These are phyloP conservation scores for Ptychodera flava DNA, from an alignment of 35 echinoderm and acorn worm species.

Conservation along the genomic window DNA sequence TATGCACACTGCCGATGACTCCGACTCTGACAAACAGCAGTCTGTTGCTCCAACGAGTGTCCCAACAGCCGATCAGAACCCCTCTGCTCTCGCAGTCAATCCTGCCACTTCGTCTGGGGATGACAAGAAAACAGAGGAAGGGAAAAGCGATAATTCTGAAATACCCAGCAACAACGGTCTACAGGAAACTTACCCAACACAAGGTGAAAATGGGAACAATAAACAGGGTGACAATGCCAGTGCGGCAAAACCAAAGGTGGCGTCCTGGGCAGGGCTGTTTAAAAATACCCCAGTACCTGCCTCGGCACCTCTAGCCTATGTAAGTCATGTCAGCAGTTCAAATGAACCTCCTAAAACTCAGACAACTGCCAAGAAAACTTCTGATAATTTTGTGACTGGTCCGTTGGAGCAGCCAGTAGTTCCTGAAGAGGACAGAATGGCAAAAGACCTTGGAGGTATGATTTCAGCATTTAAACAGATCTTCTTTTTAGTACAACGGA, in stretches of 20 bases:
- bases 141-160: no score
- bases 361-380: neutral
- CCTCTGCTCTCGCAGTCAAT: neutral
- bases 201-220: neutral
- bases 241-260: neutral
- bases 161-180: no score
- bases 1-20: neutral
- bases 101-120: neutral
- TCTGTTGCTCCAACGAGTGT: no score
- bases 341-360: neutral
- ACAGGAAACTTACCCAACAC: neutral
- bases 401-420: neutral
- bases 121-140: neutral
- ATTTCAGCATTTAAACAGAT: no score
- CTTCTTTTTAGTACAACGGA: no score
- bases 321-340: neutral
- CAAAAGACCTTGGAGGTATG: neutral
- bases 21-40: no score
- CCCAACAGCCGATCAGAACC: neutral
- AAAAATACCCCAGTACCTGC: neutral
- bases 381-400: neutral
- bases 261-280: neutral
- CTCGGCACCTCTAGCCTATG: neutral
- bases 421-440: neutral
- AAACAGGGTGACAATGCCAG: neutral